These are phyloP conservation scores for Lutra lutra DNA, from an alignment of 2,797 vertebrate genomes.

Conservation along the genomic window DNA sequence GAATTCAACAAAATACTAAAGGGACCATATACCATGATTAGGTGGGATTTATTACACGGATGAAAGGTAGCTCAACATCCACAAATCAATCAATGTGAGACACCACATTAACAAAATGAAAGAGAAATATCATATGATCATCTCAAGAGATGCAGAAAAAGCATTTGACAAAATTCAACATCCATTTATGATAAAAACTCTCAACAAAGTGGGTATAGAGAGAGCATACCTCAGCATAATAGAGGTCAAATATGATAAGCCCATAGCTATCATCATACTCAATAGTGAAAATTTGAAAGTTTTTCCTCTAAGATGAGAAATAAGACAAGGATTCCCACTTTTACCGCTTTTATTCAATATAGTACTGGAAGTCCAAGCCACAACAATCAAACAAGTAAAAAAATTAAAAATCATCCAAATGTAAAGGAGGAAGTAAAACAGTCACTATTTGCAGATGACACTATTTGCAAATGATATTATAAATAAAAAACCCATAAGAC, in stretches of 20 bases:
- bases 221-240: neutral
- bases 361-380: neutral
- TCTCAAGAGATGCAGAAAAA: neutral
- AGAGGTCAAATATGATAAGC: neutral
- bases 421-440: neutral
- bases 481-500: neutral
- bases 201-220: neutral
- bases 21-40: neutral
- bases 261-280: neutral
- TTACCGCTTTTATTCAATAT: neutral
- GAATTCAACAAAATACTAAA: neutral
- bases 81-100: neutral
- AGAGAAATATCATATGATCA: neutral
- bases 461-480: neutral
- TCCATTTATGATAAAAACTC: neutral
- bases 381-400: neutral
- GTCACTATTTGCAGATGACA: neutral
- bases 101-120: neutral
- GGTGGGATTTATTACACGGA: neutral
- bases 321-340: neutral
- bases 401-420: neutral
- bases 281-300: neutral
- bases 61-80: neutral
- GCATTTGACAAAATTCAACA: neutral
- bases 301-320: neutral